Evolutionary conservation across 2,797 vertebrate species (phyloP).

Genomic region (Brachyrhaphis roseni): DNA sequence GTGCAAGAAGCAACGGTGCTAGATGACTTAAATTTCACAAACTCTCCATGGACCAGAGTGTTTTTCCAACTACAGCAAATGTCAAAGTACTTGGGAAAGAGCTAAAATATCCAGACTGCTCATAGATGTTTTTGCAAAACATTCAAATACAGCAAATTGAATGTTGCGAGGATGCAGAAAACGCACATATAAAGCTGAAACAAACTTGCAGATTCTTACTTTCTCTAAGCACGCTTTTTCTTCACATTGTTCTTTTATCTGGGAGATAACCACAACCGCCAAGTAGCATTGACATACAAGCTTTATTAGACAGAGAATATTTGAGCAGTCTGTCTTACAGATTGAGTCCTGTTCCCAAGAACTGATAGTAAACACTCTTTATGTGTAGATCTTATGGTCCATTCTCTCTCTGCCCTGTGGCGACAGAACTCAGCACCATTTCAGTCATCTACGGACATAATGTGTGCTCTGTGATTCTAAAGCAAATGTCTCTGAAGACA

Average conservation of each 20-base stretch:
- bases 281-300: conserved; percentile 25
- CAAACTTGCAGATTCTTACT: neutral
- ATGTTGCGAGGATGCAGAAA: neutral
- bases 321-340: conserved; percentile 25
- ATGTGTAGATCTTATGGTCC: conserved; percentile 38
- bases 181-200: neutral
- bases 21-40: conserved; percentile 28
- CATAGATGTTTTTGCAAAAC: conserved; percentile 33
- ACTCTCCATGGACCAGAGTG: conserved; percentile 28
- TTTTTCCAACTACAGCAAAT: conserved; percentile 43
- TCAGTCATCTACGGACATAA: conserved; percentile 61
- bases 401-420: conserved; percentile 43
- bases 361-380: conserved; percentile 48
- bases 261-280: conserved; percentile 16
- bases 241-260: conserved; percentile 2
- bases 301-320: conserved; percentile 25
- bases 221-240: neutral
- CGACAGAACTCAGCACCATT: conserved; percentile 27
- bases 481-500: conserved; percentile 65
- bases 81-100: conserved; percentile 53
- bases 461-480: conserved; percentile 64
- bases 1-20: conserved; percentile 8
- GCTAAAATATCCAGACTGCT: conserved; percentile 27
- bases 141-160: conserved; percentile 1
- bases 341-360: conserved; percentile 33